Percentiles rank a stretch among this genome's conserved stretches.
Conservation (phyloP, 2,797 vertebrate species). For the Paguma larvata region DNA sequence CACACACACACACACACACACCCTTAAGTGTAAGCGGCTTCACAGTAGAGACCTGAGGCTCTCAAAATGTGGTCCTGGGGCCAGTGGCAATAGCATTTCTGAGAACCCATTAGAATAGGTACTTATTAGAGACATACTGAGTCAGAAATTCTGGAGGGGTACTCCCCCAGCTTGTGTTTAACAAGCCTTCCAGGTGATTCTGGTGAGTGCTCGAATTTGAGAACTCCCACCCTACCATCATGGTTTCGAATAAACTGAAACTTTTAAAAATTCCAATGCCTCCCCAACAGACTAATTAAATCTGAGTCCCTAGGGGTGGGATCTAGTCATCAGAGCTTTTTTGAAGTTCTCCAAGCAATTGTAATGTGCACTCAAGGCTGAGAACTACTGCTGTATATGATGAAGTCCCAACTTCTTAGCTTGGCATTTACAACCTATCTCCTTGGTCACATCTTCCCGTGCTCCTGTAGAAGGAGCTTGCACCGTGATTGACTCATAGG, state of each 20-base stretch:
- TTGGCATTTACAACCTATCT: slow-evolving; percentile 12
- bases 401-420: slow-evolving; percentile 2
- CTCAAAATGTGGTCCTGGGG: not conserved
- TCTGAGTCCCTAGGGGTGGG: not conserved
- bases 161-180: not conserved
- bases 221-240: not conserved
- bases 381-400: not conserved
- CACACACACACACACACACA: not conserved
- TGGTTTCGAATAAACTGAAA: slow-evolving; percentile 3
- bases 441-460: not conserved
- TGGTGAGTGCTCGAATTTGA: slow-evolving; percentile 25
- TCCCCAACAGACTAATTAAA: not conserved
- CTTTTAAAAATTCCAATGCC: not conserved
- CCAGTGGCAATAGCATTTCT: not conserved
- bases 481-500: not conserved
- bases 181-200: slow-evolving; percentile 11
- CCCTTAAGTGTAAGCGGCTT: slow-evolving; percentile 31
- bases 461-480: not conserved
- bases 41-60: not conserved
- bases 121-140: slow-evolving; percentile 18
- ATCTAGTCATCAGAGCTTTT: not conserved
- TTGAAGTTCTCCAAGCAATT: slow-evolving; percentile 21
- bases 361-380: not conserved
- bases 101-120: slow-evolving; percentile 23
- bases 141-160: not conserved